Evolutionary conservation across 2,888 invertebrate genomes (phyloP), one percentile per base, ranked within the genome.

Genomic region (Lordiphosa fenestrarum): DNA sequence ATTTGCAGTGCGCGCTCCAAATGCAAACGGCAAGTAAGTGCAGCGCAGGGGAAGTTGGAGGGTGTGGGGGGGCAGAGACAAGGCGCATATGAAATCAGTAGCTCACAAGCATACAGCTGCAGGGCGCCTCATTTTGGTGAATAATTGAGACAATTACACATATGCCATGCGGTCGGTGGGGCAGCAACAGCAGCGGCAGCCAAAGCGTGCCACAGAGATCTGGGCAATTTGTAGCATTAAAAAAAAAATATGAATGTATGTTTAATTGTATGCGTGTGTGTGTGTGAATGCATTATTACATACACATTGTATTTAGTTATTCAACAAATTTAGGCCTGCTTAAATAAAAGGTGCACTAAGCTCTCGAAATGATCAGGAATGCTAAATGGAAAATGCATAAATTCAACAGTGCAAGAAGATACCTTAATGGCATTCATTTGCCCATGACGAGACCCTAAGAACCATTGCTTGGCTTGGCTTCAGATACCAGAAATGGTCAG

Each of bases 131-230:
- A 77, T 77, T 77, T 77, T 66, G 84, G 84, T 77, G 82, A 80
- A 84, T 80, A 80, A 80, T 84, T 80, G 80, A 84, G 84, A 82
- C 82, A 80, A 80, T 80, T 80, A 80, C 84, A 82, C 30, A 30
- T 30, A 30, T 30, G 30, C 10, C 30, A 30, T 30, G 10, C 30
- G 30, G 30, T 30, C 30, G 30, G 3, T 30, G 30, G 30, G 30
- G 9, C 30, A 19, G 19, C 19, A 19, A 19, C 19, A 19, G 19
- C 19, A 19, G 19, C 19, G 30, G 9, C 30, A 30, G 30, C 30
- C 30, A 30, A 30, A 30, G 55, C 37, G 7, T 25, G 15, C 38
- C 58, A 33, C 49, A 23, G 48, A 40, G 62, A 61, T 63, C 48
- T 63, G 39, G 54, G 60, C 62, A 60, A 60, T 60, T 60, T 60